Evolutionary conservation across 1,140 invertebrate genomes (phyloP).

Genomic region (Teleopsis dalmanni): DNA sequence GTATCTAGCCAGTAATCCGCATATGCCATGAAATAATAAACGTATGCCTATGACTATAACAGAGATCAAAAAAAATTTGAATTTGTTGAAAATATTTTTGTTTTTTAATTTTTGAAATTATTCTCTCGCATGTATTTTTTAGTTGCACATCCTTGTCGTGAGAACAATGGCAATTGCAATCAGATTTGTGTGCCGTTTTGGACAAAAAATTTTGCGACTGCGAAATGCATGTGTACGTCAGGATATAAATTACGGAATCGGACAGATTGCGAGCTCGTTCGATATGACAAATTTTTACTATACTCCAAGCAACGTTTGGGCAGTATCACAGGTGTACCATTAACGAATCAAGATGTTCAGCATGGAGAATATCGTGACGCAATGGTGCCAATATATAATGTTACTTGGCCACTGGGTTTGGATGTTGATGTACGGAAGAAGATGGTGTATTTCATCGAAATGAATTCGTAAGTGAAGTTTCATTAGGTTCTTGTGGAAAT

Average conservation of each 20-base stretch:
- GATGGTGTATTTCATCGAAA: slow-evolving; percentile 55
- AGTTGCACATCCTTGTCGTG: slow-evolving; percentile 64
- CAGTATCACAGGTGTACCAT: slow-evolving; percentile 55
- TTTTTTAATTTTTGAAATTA: not conserved
- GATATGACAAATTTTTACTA: slow-evolving; percentile 53
- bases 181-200: slow-evolving; percentile 64
- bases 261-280: slow-evolving; percentile 50
- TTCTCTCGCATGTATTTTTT: slow-evolving; percentile 11
- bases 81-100: not conserved
- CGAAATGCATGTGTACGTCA: slow-evolving; percentile 61
- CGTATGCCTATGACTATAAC: no score
- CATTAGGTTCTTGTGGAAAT: no score
- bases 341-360: slow-evolving; percentile 34
- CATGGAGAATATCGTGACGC: slow-evolving; percentile 45
- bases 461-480: slow-evolving; percentile 13
- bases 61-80: not conserved
- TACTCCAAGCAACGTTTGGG: slow-evolving; percentile 56
- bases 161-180: slow-evolving; percentile 65
- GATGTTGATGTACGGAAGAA: slow-evolving; percentile 60
- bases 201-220: slow-evolving; percentile 48
- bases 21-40: no score
- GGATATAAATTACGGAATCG: slow-evolving; percentile 55
- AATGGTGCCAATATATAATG: slow-evolving; percentile 59
- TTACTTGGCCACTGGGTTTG: slow-evolving; percentile 55
- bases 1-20: no score